These are phyloP conservation scores for Actenoides lindsayi DNA, from an alignment of 2,113 vertebrate species.

Conservation along the genomic window DNA sequence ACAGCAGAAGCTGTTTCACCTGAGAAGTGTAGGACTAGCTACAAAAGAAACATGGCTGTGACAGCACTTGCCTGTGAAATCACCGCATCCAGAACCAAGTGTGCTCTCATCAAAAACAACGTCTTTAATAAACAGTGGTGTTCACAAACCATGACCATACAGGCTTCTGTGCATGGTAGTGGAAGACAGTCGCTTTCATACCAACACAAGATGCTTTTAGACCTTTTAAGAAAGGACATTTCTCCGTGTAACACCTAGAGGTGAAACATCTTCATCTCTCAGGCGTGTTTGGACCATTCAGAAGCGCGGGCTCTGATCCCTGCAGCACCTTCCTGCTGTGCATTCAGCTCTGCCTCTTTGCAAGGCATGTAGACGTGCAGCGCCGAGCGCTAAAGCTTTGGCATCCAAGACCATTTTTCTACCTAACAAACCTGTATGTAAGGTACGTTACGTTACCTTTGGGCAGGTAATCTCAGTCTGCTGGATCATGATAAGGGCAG, in stretches of 20 bases:
- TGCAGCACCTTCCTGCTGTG: neutral
- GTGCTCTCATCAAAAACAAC: neutral
- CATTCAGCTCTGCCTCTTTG: neutral
- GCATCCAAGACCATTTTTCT: neutral
- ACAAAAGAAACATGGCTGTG: neutral
- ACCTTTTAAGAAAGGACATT: neutral
- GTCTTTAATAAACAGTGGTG: neutral
- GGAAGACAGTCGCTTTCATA: neutral
- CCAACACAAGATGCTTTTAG: neutral
- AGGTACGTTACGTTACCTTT: constrained; percentile 78
- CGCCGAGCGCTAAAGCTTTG: neutral
- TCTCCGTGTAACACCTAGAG: neutral
- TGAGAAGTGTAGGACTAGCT: neutral
- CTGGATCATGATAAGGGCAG: constrained; percentile 98
- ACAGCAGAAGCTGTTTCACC: neutral
- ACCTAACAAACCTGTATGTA: neutral
- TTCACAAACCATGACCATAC: neutral
- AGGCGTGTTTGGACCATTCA: neutral
- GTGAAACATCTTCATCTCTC: neutral
- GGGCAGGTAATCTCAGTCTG: constrained; percentile 97
- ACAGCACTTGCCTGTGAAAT: neutral
- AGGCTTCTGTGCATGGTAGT: neutral
- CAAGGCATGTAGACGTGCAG: fast-evolving
- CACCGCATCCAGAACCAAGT: neutral
- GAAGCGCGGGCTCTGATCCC: neutral